Evolutionary conservation across 2,888 invertebrate species (phyloP), one percentile per base, ranked within the genome.

Genomic region (Acanthosoma haemorrhoidale): DNA sequence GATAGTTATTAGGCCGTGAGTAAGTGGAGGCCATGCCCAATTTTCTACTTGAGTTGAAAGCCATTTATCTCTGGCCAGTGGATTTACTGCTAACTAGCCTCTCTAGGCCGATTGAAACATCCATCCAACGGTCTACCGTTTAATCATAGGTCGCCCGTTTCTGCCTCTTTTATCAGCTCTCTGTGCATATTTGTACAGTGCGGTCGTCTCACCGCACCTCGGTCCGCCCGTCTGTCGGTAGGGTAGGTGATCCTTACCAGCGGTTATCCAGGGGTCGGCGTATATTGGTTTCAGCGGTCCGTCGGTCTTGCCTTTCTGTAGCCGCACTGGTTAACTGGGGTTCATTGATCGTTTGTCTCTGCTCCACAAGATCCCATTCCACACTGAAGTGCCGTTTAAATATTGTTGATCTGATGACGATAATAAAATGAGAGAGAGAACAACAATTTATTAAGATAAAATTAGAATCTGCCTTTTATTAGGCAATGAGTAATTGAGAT

Each of bases 31-130:
- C 2, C 51, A 51, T 32, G 36, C 61, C 61, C 71, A 71, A 71
- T 71, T 71, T 71, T 71, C 71, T 71, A 71, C 71, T 71, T 63
- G 57, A 70, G 68, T 71, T 71, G 67, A 68, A 68, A 68, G 43
- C 71, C 71, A 71, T 71, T 68, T 71, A 71, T 71, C 71, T 71
- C 68, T 70, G 34, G 36, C 16, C 25, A 41, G 25, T 16, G 60
- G 39, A 41, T 34, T 59, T 41, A 41, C 15, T 25, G 38, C 60
- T 60, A 60, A 60, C 32, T 36, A 34, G 32, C 60, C 60, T 16
- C 16, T 11, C 9, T 36, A 15, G 60, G 18, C 60, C 15, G 32
- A 60, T 60, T 60, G 60, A 34, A 60, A 60, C 60, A 60, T 60
- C 60, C 32, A 29, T 34, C 60, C 60, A 32, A 29, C 60, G n/a